phyloP scores from a whole-genome alignment of 2,113 vertebrate genomes.

The Euleptes europaea region DNA sequence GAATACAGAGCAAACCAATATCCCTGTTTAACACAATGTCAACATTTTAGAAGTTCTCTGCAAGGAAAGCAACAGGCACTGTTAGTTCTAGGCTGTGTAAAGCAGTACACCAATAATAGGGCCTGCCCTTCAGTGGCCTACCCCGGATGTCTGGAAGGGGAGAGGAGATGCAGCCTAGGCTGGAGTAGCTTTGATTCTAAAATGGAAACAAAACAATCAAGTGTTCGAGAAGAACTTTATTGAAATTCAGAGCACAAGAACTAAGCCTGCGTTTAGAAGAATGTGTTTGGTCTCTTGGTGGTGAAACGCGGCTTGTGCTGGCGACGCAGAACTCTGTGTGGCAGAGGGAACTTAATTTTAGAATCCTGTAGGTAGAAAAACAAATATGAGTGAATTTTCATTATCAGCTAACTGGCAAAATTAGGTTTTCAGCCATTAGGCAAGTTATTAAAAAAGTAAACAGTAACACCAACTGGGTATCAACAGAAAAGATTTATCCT shows the following conservation, averaged over 20 bases:
- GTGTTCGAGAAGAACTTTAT: conserved; percentile 74
- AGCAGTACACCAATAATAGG: too few species aligned
- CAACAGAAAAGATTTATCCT: neutral
- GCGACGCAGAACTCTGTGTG: conserved; percentile 92
- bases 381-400: neutral
- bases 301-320: conserved; percentile 99
- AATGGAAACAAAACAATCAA: neutral
- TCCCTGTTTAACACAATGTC: too few species aligned
- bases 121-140: too few species aligned
- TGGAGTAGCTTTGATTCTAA: neutral
- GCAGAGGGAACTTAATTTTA: conserved; percentile 98
- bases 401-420: neutral
- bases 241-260: conserved; percentile 62
- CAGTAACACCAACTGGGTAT: neutral
- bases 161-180: neutral
- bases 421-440: neutral
- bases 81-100: too few species aligned
- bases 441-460: neutral
- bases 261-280: conserved; percentile 79
- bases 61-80: too few species aligned
- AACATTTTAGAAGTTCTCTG: too few species aligned
- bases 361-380: conserved; percentile 82
- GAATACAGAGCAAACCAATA: too few species aligned
- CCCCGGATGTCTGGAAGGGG: too few species aligned
- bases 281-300: conserved; percentile 99